Conservation (phyloP, 2,888 invertebrate species). For the Campaea margaritaria region DNA sequence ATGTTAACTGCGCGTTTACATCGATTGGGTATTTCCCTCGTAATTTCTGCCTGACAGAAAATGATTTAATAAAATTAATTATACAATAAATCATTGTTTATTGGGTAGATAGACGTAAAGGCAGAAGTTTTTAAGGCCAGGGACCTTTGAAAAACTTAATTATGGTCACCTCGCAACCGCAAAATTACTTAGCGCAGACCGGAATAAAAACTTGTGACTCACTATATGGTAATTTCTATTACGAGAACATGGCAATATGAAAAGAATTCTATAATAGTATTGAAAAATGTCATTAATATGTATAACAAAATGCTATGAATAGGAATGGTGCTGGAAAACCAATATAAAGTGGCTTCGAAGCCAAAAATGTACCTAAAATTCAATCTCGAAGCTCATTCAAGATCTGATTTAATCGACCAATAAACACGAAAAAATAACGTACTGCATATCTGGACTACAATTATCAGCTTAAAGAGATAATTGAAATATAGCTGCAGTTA, state of each 20-base stretch:
- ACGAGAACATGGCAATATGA: constrained; percentile 8
- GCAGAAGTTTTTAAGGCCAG: too few species aligned
- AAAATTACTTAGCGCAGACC: constrained; percentile 17
- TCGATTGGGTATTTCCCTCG: too few species aligned
- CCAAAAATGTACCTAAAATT: too few species aligned
- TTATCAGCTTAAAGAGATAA: neutral
- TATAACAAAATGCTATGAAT: too few species aligned
- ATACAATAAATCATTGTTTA: too few species aligned
- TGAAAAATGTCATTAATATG: constrained; percentile 10
- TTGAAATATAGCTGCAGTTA: neutral
- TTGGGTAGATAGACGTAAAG: too few species aligned
- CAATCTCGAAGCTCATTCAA: too few species aligned
- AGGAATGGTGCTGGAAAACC: too few species aligned
- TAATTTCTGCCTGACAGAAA: too few species aligned
- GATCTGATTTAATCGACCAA: neutral
- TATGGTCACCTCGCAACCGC: constrained; percentile 3
- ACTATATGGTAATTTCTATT: constrained; percentile 11
- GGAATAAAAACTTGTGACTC: constrained; percentile 18
- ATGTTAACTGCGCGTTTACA: too few species aligned
- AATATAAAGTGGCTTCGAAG: too few species aligned
- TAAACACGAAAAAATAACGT: neutral
- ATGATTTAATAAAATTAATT: too few species aligned
- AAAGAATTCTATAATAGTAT: neutral
- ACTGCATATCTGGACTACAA: neutral
- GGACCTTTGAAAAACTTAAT: neutral